A percentile compares a stretch with the other conserved stretches of the same genome.
phyloP scores from a whole-genome alignment of 1,140 invertebrate genomes.

The Agrilus planipennis region DNA sequence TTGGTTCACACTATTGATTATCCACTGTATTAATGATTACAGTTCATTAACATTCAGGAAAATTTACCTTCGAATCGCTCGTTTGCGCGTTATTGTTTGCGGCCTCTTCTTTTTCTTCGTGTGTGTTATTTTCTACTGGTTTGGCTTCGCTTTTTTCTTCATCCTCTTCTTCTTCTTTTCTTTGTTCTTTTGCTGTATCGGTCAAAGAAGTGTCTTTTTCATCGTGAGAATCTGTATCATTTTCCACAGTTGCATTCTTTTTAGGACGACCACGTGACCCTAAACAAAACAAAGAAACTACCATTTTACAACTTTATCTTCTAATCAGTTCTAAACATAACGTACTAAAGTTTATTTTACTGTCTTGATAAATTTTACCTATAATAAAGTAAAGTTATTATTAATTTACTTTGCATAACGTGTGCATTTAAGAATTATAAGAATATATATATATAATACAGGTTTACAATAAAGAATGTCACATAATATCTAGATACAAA shows the following conservation, averaged over 20 bases:
- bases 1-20: too few species aligned
- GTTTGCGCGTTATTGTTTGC: slow-evolving; percentile 30
- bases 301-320: slow-evolving; percentile 5
- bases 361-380: not conserved
- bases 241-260: slow-evolving; percentile 21
- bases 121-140: slow-evolving; percentile 25
- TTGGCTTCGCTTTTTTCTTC: slow-evolving; percentile 16
- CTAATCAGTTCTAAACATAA: too few species aligned
- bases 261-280: slow-evolving; percentile 20
- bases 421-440: too few species aligned
- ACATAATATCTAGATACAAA: too few species aligned
- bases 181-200: slow-evolving; percentile 16
- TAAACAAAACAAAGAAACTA: slow-evolving; percentile 2
- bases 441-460: too few species aligned
- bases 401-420: too few species aligned
- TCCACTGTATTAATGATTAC: slow-evolving; percentile 1
- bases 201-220: slow-evolving; percentile 17
- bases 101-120: slow-evolving; percentile 28
- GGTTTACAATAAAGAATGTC: too few species aligned
- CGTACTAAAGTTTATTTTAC: not conserved
- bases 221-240: slow-evolving; percentile 22
- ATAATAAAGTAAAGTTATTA: too few species aligned
- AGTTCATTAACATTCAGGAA: not conserved
- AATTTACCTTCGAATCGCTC: slow-evolving; percentile 4
- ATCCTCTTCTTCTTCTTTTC: slow-evolving; percentile 19